These are phyloP conservation scores for Caenorhabditis drosophilae DNA, from an alignment of 2,888 invertebrate species.

Conservation along the genomic window DNA sequence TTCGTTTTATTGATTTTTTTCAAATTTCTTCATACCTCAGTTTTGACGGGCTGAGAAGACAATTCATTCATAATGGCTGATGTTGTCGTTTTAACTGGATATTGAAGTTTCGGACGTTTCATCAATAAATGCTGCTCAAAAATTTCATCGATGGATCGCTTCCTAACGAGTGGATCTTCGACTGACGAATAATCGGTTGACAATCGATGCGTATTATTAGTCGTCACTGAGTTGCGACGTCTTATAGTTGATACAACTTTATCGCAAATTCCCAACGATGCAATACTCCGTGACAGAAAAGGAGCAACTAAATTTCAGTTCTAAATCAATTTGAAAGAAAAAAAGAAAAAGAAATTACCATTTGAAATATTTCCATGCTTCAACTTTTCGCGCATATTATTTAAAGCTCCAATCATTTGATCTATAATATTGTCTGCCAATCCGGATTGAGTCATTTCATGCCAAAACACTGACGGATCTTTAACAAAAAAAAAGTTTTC, in stretches of 20 bases:
- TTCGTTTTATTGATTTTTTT: no score
- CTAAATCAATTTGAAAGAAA: background rate
- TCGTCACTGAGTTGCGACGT: background rate
- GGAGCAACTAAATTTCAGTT: constrained; percentile 10
- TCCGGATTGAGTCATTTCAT: constrained; percentile 53
- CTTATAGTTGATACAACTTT: background rate
- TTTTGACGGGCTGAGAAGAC: no score
- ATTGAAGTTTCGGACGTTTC: no score
- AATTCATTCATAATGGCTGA: no score
- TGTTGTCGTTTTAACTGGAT: no score
- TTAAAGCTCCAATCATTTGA: constrained; percentile 22
- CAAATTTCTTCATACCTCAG: no score
- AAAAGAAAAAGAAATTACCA: no score
- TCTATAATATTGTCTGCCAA: constrained; percentile 61
- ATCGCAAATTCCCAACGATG: constrained; percentile 8
- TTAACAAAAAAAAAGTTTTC: no score
- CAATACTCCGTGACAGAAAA: constrained; percentile 5
- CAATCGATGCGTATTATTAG: constrained; percentile 1
- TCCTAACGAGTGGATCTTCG: background rate
- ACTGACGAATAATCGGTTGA: constrained; percentile 3
- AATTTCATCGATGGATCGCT: constrained; percentile 2
- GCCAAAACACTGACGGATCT: constrained; percentile 60
- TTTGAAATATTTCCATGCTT: constrained; percentile 7
- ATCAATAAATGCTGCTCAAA: no score
- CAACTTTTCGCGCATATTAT: constrained; percentile 10